Evolutionary conservation across 2,888 invertebrate genomes (phyloP).

Genomic region (Aporophyla nigra): DNA sequence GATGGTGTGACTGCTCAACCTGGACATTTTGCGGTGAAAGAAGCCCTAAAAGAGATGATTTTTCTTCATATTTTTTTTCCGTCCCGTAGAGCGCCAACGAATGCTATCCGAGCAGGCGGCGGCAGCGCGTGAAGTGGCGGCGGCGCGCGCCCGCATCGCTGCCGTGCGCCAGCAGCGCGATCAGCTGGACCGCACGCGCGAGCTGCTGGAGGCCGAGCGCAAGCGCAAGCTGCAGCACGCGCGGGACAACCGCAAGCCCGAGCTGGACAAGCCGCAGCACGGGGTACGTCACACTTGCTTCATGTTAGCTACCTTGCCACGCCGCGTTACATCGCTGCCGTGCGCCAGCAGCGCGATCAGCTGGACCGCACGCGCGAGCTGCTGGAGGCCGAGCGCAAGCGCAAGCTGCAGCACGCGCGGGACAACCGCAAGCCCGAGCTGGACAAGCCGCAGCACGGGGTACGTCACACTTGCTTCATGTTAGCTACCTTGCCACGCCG

Average conservation of each 20-base stretch:
- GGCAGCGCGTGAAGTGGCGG: slow-evolving; percentile 75
- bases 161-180: slow-evolving; percentile 85
- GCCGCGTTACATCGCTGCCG: no score
- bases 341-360: slow-evolving; percentile 80
- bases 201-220: slow-evolving; percentile 87
- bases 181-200: slow-evolving; percentile 87
- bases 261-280: slow-evolving; percentile 55
- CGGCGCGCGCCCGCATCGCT: slow-evolving; percentile 86
- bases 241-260: slow-evolving; percentile 82
- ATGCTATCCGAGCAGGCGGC: slow-evolving; percentile 72
- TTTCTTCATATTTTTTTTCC: no score
- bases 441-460: no score
- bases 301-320: no score
- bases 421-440: slow-evolving; percentile 79
- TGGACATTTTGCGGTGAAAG: no score
- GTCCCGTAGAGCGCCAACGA: slow-evolving; percentile 49
- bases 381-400: slow-evolving; percentile 88
- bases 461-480: slow-evolving; percentile 56
- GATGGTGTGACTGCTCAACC: no score
- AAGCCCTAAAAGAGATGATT: no score
- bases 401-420: slow-evolving; percentile 87
- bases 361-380: slow-evolving; percentile 88
- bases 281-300: no score
- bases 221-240: slow-evolving; percentile 89
- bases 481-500: no score